Evolutionary conservation across 2,797 vertebrate genomes (phyloP).

Genomic region (Sebastes taczanowskii): DNA sequence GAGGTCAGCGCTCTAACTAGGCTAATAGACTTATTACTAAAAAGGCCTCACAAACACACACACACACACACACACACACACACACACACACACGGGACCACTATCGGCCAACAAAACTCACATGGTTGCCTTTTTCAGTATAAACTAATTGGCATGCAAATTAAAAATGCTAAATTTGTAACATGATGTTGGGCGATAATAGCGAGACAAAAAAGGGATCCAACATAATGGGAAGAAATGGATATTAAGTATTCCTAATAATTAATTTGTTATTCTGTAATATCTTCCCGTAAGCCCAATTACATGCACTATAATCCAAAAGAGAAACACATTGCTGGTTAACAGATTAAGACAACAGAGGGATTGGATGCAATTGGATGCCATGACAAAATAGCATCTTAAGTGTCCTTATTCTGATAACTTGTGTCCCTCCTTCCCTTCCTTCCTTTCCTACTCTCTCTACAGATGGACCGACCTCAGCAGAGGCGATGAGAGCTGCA

Average conservation of each 20-base stretch:
- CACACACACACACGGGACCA: neutral
- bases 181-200: conserved; percentile 38
- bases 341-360: conserved; percentile 37
- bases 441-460: neutral
- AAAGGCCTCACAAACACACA: conserved; percentile 14
- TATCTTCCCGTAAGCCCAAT: conserved; percentile 44
- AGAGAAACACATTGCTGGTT: conserved; percentile 9
- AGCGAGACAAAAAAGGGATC: conserved; percentile 29
- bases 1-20: conserved; percentile 64
- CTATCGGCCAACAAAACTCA: conserved; percentile 27
- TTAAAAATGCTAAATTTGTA: conserved; percentile 54
- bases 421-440: neutral
- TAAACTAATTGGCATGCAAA: conserved; percentile 61
- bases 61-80: neutral
- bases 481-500: conserved; percentile 19
- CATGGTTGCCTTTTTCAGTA: conserved; percentile 22
- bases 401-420: conserved; percentile 22
- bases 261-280: conserved; percentile 52
- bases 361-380: conserved; percentile 21
- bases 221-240: conserved; percentile 35
- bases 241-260: conserved; percentile 43
- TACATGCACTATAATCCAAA: conserved; percentile 14
- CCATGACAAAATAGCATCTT: conserved; percentile 29
- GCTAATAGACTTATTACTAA: conserved; percentile 72
- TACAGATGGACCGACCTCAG: conserved; percentile 28